These are phyloP conservation scores for Rhinopomastus cyanomelas DNA, from an alignment of 2,113 vertebrate species.

Conservation along the genomic window DNA sequence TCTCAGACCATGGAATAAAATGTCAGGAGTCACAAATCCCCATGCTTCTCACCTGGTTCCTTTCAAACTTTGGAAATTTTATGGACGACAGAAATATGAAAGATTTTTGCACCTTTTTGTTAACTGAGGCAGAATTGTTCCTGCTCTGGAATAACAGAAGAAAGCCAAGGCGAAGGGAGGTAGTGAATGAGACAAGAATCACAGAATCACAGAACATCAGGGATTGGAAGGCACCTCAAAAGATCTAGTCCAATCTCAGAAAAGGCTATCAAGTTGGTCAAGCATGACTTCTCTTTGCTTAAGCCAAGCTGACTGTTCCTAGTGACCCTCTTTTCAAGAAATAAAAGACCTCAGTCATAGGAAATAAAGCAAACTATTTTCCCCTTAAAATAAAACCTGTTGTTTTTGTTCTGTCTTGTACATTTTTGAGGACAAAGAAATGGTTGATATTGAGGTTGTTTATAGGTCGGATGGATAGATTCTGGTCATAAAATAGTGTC, in stretches of 20 bases:
- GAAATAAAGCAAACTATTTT: not conserved
- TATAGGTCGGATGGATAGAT: not conserved
- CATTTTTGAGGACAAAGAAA: accelerated
- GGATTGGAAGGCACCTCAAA: too few relatives aligned
- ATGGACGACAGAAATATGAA: not conserved
- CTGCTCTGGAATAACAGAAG: not conserved
- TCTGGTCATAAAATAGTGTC: not conserved
- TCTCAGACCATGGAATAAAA: not conserved
- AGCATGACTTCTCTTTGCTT: too few relatives aligned
- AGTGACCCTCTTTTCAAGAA: too few relatives aligned
- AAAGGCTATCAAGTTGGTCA: too few relatives aligned
- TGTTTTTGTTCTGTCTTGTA: not conserved
- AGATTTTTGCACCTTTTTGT: not conserved
- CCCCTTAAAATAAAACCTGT: not conserved
- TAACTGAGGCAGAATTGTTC: not conserved
- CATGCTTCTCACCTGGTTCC: not conserved
- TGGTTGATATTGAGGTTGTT: not conserved
- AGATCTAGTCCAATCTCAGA: too few relatives aligned
- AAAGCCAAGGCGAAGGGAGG: not conserved
- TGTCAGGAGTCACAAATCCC: not conserved
- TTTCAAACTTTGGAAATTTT: not conserved
- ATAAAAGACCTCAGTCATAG: not conserved
- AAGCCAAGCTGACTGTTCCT: too few relatives aligned
- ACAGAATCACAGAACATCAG: too few relatives aligned
- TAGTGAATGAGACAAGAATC: not conserved